Base-by-base conservation (phyloP, 2,113 vertebrate genomes). In the Oncorhynchus nerka region DNA sequence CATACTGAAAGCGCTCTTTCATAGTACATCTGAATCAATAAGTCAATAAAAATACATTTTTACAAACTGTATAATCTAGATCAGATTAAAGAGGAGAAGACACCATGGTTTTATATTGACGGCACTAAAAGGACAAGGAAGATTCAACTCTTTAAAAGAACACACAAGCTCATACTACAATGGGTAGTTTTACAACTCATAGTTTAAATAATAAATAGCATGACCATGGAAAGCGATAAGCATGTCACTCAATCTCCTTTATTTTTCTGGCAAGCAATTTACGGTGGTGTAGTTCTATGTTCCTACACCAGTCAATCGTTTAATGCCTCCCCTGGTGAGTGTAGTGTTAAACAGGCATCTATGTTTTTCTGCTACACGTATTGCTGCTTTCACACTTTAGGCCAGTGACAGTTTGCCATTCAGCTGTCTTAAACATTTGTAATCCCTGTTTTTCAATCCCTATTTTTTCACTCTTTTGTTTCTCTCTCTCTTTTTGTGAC, bases 91-190 rank as follows among this genome's bases (percentile, higher is more conserved):
- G 51, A 55, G 4, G 28, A 13, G 24, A 67, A 90, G 86, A 90
- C 90, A 77, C 89, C 34, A 75, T 51, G 88, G 90, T 88, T 87
- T 88, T 67, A 83, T 15, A 67, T 30, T 16, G 49, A 51, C 4
- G 16, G 15, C 12, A 16, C 16, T 55, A 55, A 45, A 55, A 55
- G 5, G 16, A 55, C 51, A 55, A 55, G 5, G 16, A 55, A 55
- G 51, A 55, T 55, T 19, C 51, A 55, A 55, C 51, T 55, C 13
- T 74, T 80, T 71, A 5, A 83, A 72, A 24, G 65, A 75, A 73
- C 78, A 84, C 13, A 76, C 68, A 81, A 84, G 73, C 75, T 81
- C 32, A 59, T 51, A 48, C 32, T 16, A 16, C 26, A 67, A 30
- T 67, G 4, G 16, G 32, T 85, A 81, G 83, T 86, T 86, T 75